Conservation (phyloP, 2,888 invertebrate genomes). For the Scaptomyza tumidula region DNA sequence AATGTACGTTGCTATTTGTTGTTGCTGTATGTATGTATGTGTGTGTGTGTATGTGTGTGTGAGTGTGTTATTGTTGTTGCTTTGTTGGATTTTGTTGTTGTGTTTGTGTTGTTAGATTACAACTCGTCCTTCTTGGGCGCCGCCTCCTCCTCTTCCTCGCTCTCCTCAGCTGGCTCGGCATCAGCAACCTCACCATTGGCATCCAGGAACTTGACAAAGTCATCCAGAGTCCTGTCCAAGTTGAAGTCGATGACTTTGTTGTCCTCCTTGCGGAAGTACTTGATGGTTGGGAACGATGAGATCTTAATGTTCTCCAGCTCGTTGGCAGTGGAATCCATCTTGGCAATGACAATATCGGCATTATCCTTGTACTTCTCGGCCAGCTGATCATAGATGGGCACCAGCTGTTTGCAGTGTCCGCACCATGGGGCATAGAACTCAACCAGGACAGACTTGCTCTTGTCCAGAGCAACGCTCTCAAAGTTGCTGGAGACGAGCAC, state of each 20-base stretch:
- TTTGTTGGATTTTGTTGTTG: constrained; percentile 53
- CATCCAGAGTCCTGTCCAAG: constrained; percentile 97
- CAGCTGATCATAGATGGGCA: constrained; percentile 97
- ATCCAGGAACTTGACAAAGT: constrained; percentile 96
- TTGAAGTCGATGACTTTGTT: constrained; percentile 96
- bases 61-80: constrained; percentile 52
- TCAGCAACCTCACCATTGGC: constrained; percentile 92
- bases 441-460: constrained; percentile 95
- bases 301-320: constrained; percentile 98
- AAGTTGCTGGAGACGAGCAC: constrained; percentile 97
- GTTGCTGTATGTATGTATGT: constrained; percentile 33
- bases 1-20: constrained; percentile 76
- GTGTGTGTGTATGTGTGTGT: constrained; percentile 50
- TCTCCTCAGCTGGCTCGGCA: constrained; percentile 83
- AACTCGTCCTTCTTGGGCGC: constrained; percentile 84
- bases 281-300: constrained; percentile 97
- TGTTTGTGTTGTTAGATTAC: constrained; percentile 76
- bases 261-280: constrained; percentile 95
- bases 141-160: constrained; percentile 80
- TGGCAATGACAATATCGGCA: constrained; percentile 95
- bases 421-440: constrained; percentile 99
- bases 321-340: constrained; percentile 99
- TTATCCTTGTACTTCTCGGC: constrained; percentile 96
- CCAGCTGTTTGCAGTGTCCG: constrained; percentile 99
- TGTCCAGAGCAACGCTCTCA: constrained; percentile 94